phyloP scores from a whole-genome alignment of 2,888 invertebrate species.

The Leptothorax acervorum region DNA sequence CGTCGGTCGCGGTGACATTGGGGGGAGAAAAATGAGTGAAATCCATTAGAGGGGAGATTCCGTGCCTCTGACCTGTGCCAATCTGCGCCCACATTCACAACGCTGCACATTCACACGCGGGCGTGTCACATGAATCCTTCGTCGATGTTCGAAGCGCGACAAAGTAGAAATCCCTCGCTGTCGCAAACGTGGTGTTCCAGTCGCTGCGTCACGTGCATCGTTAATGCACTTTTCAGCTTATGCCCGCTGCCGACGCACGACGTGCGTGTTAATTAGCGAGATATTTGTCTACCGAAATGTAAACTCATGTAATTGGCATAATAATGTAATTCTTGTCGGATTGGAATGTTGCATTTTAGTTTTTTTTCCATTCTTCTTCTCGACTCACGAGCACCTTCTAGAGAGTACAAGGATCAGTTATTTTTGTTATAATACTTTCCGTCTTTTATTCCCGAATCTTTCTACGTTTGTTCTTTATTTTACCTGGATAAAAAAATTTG shows the following conservation, averaged over 20 bases:
- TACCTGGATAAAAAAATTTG: neutral
- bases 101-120: constrained; percentile 55
- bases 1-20: constrained; percentile 77
- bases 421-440: neutral
- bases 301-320: constrained; percentile 32
- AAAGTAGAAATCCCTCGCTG: constrained; percentile 56
- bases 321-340: constrained; percentile 15
- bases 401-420: neutral
- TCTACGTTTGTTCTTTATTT: neutral
- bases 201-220: constrained; percentile 79
- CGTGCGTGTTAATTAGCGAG: constrained; percentile 38
- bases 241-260: constrained; percentile 15
- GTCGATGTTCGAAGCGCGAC: constrained; percentile 62
- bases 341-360: neutral
- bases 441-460: neutral
- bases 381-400: neutral
- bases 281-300: constrained; percentile 20
- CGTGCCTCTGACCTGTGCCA: constrained; percentile 80
- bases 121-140: constrained; percentile 57
- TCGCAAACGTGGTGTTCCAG: constrained; percentile 62
- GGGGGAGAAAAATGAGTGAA: constrained; percentile 86
- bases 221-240: constrained; percentile 77
- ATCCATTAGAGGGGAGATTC: constrained; percentile 83
- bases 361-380: neutral
- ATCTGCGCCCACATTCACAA: constrained; percentile 68